Percentiles rank a stretch among this genome's conserved stretches.
These are phyloP conservation scores for Dysdera silvatica DNA, from an alignment of 1,140 invertebrate genomes.

Conservation along the genomic window DNA sequence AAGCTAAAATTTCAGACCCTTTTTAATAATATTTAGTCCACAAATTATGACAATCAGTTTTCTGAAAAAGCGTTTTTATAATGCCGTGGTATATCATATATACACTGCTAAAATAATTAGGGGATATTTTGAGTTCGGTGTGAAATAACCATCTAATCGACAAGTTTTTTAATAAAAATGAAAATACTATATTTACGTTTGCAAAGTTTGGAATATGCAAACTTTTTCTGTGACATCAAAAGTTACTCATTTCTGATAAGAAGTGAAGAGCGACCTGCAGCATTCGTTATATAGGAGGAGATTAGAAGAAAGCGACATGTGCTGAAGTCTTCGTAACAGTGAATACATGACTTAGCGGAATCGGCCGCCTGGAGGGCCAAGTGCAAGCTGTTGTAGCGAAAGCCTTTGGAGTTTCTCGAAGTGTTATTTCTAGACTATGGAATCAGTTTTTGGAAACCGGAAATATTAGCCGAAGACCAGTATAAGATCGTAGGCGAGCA, in stretches of 20 bases:
- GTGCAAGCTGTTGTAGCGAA: neutral
- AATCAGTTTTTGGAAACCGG: neutral
- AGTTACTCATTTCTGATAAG: neutral
- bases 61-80: no score
- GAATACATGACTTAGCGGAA: neutral
- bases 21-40: no score
- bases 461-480: neutral
- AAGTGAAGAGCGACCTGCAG: no score
- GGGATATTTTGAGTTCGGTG: no score
- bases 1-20: no score
- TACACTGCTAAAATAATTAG: no score
- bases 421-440: neutral
- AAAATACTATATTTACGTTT: neutral
- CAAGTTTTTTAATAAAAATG: no score
- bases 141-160: no score
- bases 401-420: neutral
- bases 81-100: no score
- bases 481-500: neutral
- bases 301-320: neutral
- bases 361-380: neutral
- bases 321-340: neutral
- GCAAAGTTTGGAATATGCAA: neutral
- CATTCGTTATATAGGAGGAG: neutral
- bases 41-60: no score
- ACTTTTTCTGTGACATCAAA: neutral